Percentiles rank a stretch among this genome's conserved stretches.
Evolutionary conservation across 2,888 invertebrate species (phyloP).

Genomic region (Cosmorhoe ocellata): DNA sequence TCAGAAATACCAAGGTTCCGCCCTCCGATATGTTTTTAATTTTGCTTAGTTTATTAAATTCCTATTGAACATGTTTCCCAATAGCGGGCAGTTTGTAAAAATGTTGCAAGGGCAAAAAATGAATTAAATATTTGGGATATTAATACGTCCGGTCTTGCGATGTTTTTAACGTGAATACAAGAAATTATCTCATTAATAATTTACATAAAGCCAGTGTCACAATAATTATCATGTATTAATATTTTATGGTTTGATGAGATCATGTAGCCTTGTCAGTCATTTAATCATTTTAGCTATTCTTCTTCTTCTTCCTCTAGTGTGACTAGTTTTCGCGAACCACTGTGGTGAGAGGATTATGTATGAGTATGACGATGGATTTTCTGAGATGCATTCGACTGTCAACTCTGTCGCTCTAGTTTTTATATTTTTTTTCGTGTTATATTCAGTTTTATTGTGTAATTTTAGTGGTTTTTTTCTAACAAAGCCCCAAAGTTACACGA

Average conservation of each 20-base stretch:
- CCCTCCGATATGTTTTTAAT: slow-evolving; percentile 34
- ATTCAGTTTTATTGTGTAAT: too few species aligned
- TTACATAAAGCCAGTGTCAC: neutral
- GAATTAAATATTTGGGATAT: slow-evolving; percentile 27
- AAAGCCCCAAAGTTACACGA: too few species aligned
- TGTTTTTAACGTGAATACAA: slow-evolving; percentile 13
- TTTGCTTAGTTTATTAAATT: slow-evolving; percentile 39
- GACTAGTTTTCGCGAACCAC: too few species aligned
- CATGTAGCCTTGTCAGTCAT: neutral
- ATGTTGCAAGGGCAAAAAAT: slow-evolving; percentile 36
- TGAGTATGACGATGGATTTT: too few species aligned
- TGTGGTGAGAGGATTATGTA: too few species aligned
- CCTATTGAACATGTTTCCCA: slow-evolving; percentile 34
- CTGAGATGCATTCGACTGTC: too few species aligned
- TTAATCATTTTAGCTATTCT: too few species aligned
- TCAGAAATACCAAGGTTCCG: slow-evolving; percentile 30
- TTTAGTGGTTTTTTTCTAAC: too few species aligned
- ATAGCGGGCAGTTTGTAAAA: slow-evolving; percentile 26
- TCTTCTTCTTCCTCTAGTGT: too few species aligned
- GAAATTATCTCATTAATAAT: neutral
- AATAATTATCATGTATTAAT: neutral
- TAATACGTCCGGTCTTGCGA: slow-evolving; percentile 26
- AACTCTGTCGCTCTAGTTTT: too few species aligned
- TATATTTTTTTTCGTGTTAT: too few species aligned
- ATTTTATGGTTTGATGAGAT: neutral